Conservation (phyloP, 2,888 invertebrate genomes). For the Tetranychus truncatus region DNA sequence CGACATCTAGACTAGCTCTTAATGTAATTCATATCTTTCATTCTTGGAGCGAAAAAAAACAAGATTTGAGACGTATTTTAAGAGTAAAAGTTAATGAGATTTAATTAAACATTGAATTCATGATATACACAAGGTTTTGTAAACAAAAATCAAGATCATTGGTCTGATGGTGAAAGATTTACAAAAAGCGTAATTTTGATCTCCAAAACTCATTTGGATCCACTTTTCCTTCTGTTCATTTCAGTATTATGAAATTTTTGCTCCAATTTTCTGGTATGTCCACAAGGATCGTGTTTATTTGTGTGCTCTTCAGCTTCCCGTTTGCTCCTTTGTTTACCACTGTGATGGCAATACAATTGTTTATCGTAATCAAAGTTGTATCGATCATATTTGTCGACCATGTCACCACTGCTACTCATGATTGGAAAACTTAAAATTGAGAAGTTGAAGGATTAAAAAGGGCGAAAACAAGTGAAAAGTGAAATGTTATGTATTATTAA, state of each 20-base stretch:
- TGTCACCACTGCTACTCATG: neutral
- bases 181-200: neutral
- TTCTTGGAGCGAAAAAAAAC: too few species aligned
- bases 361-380: conserved; percentile 86
- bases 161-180: neutral
- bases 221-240: conserved; percentile 16
- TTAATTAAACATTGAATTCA: too few species aligned
- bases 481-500: too few species aligned
- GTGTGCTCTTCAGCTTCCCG: conserved; percentile 71
- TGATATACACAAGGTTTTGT: too few species aligned
- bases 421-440: neutral
- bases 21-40: too few species aligned
- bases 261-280: conserved; percentile 76
- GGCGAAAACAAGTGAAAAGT: neutral
- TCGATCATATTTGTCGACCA: conserved; percentile 60
- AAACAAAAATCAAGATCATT: neutral
- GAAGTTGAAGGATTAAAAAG: neutral
- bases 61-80: too few species aligned
- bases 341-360: conserved; percentile 62
- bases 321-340: conserved; percentile 75
- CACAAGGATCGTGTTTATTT: conserved; percentile 74
- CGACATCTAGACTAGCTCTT: too few species aligned
- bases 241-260: conserved; percentile 54
- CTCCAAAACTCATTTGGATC: neutral
- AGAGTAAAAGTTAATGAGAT: too few species aligned